These are phyloP conservation scores for Rana temporaria DNA, from an alignment of 2,113 vertebrate genomes.

Conservation along the genomic window DNA sequence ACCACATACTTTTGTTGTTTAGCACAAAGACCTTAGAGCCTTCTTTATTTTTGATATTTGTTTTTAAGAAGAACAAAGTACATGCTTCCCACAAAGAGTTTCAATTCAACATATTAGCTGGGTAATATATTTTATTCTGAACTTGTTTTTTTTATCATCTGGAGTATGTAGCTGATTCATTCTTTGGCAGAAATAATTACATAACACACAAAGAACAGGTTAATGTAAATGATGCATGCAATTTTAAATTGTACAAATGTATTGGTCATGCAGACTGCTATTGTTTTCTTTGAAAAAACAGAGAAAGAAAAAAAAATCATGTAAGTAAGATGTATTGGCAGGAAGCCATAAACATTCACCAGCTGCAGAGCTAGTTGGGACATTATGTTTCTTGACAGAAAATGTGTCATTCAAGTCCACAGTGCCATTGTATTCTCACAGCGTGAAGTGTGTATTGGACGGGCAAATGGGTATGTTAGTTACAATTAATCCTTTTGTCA, in stretches of 20 bases:
- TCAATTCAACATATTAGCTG: neutral
- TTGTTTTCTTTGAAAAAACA: conserved; percentile 34
- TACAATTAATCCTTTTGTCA: conserved; percentile 66
- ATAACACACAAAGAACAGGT: conserved; percentile 28
- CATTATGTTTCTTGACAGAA: conserved; percentile 54
- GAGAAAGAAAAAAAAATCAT: conserved; percentile 35
- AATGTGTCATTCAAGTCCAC: conserved; percentile 60
- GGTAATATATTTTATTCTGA: neutral
- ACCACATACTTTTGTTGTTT: no score
- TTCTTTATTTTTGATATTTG: no score
- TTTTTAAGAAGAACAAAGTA: no score
- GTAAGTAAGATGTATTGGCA: conserved; percentile 60
- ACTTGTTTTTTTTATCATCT: neutral
- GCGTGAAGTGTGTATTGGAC: conserved; percentile 58
- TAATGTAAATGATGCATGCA: conserved; percentile 1
- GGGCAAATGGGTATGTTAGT: conserved; percentile 59
- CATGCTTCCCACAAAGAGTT: no score
- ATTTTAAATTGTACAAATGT: conserved; percentile 30
- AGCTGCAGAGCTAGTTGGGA: conserved; percentile 63
- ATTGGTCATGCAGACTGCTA: conserved; percentile 42
- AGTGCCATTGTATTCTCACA: conserved; percentile 59
- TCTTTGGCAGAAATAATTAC: conserved; percentile 4
- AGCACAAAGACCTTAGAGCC: no score
- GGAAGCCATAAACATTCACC: conserved; percentile 52
- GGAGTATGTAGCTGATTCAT: neutral